Conservation (phyloP, 2,113 vertebrate species). For the human (Homo sapiens) region GRCh38 chr7:52957501-52958000, state of each 20-base stretch:
- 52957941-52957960: neutral
- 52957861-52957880: no score
- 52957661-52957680: fast-evolving
- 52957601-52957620: neutral
- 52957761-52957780: neutral
- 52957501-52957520: neutral
- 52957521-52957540: neutral
- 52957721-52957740: fast-evolving
- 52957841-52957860: neutral
- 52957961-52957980: neutral
- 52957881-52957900: neutral
- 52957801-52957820: fast-evolving
- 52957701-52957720: neutral
- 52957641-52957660: fast-evolving
- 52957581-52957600: neutral
- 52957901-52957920: neutral
- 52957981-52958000: neutral
- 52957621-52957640: neutral
- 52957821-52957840: no score
- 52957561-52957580: neutral
- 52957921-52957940: neutral
- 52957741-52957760: neutral
- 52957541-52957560: neutral
- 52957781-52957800: fast-evolving
- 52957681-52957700: no score